phyloP scores from a whole-genome alignment of 1,140 invertebrate genomes.

The Rhizoglyphus robini region DNA sequence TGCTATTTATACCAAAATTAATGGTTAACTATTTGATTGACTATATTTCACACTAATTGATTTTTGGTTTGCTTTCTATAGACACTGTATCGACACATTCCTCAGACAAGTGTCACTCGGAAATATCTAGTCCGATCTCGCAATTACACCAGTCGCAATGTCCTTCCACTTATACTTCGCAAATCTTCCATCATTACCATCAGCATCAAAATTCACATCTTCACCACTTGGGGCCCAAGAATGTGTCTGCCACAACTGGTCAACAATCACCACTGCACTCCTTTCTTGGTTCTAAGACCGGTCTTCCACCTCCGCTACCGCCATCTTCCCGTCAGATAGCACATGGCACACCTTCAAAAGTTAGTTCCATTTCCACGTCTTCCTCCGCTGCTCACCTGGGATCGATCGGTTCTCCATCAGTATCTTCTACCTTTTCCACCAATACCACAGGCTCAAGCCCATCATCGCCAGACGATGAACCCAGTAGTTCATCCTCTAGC shows the following conservation, averaged over 20 bases:
- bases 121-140: background rate
- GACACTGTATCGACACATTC: slow-evolving; percentile 13
- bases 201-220: background rate
- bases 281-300: background rate
- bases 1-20: too few relatives aligned
- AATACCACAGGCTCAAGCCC: background rate
- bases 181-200: background rate
- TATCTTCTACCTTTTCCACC: background rate
- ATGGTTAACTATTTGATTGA: too few relatives aligned
- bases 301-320: background rate
- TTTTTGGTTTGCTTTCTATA: too few relatives aligned
- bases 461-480: background rate
- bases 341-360: background rate
- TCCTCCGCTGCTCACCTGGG: background rate
- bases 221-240: background rate
- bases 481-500: background rate
- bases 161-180: slow-evolving; percentile 3
- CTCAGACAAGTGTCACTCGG: slow-evolving; percentile 1
- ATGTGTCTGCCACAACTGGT: background rate
- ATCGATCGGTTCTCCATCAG: background rate
- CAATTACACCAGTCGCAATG: background rate
- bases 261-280: background rate
- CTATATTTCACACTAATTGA: too few relatives aligned
- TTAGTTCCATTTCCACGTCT: background rate
- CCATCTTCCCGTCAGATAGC: background rate